Conservation (phyloP, 1,140 invertebrate genomes). For the Trichogramma pretiosum region DNA sequence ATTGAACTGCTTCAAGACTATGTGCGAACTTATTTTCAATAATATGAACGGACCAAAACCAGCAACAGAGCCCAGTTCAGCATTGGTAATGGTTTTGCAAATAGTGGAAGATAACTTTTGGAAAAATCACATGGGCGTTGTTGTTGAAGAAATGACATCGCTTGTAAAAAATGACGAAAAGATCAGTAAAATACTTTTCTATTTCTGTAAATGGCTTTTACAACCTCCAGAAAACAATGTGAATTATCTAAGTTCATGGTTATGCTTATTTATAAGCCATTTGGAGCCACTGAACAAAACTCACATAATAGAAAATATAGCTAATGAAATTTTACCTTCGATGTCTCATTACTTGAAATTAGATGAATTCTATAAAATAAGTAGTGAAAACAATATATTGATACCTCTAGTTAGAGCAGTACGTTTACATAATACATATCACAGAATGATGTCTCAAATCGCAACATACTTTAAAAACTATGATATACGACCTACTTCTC, state of each 20-base stretch:
- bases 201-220: conserved; percentile 10
- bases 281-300: conserved; percentile 10
- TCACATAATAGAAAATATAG: conserved; percentile 11
- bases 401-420: background rate
- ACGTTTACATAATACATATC: background rate
- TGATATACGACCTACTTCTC: too few species aligned
- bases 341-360: conserved; percentile 5
- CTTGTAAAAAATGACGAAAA: conserved; percentile 25
- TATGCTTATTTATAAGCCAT: conserved; percentile 6
- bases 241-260: conserved; percentile 8
- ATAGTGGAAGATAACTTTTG: conserved; percentile 41
- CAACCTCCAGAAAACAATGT: background rate
- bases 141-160: conserved; percentile 40
- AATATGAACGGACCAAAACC: conserved; percentile 22
- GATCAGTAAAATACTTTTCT: conserved; percentile 14
- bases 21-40: conserved; percentile 36
- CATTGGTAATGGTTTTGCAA: conserved; percentile 49
- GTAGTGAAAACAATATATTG: conserved; percentile 1
- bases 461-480: background rate
- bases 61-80: conserved; percentile 45
- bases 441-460: background rate
- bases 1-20: conserved; percentile 28
- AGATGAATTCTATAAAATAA: conserved; percentile 4
- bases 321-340: background rate
- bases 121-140: conserved; percentile 35